A percentile compares a stretch with the other conserved stretches of the same genome.
phyloP scores from a whole-genome alignment of 1,140 invertebrate genomes.

The Diorhabda elongata region DNA sequence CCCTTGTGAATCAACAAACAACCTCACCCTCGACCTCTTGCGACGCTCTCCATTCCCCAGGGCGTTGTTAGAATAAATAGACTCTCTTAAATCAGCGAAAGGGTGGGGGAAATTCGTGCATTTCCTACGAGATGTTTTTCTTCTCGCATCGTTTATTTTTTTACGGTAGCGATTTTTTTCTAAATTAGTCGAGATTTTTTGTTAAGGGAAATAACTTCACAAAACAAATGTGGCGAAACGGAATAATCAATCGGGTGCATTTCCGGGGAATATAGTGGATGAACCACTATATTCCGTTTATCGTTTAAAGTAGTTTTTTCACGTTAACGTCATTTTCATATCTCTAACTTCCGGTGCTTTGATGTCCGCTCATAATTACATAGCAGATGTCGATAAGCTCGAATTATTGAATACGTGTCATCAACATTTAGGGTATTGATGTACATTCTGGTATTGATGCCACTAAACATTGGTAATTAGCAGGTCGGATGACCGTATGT shows the following conservation, averaged over 20 bases:
- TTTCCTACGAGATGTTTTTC: neutral
- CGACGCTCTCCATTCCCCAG: neutral
- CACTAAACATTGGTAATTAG: conserved; percentile 2
- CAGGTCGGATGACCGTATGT: neutral
- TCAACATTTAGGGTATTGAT: neutral
- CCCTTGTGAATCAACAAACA: neutral
- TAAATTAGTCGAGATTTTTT: conserved; percentile 5
- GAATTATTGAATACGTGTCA: conserved; percentile 1
- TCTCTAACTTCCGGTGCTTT: neutral
- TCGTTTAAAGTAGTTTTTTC: neutral
- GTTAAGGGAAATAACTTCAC: neutral
- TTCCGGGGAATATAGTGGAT: too few relatives aligned
- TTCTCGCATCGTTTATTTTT: neutral
- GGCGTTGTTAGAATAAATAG: neutral
- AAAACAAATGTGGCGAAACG: too few relatives aligned
- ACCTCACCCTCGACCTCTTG: neutral
- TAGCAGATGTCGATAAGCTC: neutral
- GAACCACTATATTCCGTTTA: too few relatives aligned
- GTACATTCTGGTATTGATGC: neutral
- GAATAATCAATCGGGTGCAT: too few relatives aligned
- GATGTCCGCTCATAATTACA: neutral
- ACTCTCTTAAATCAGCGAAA: neutral
- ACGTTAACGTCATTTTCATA: neutral
- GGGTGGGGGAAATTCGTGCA: neutral
- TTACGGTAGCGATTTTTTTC: conserved; percentile 3